Evolutionary conservation across 2,113 vertebrate genomes (phyloP).

Genomic region (Heterocephalus glaber): DNA sequence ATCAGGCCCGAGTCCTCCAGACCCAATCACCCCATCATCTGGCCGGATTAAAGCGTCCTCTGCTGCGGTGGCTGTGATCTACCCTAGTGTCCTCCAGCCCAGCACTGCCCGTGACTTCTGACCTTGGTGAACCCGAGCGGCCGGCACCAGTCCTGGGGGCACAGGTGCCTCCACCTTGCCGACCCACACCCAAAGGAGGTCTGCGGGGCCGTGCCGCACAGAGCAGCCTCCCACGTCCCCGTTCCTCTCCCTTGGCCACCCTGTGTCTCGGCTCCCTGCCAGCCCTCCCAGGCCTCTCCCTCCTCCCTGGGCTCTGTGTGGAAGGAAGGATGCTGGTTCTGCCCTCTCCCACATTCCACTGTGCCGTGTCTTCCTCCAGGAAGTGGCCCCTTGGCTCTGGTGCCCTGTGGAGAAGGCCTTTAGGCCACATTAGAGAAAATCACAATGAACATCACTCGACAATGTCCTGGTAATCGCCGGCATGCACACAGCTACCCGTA

Average conservation of each 20-base stretch:
- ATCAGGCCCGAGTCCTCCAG: background rate
- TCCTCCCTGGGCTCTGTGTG: background rate
- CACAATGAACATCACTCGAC: background rate
- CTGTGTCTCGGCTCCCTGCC: background rate
- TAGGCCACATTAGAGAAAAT: background rate
- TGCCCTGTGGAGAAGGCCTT: background rate
- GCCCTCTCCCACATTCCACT: fast-evolving
- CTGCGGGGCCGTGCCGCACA: too few relatives aligned
- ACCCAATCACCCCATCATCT: too few relatives aligned
- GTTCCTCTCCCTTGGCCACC: background rate
- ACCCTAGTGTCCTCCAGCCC: background rate
- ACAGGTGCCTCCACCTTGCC: background rate
- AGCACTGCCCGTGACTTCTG: background rate
- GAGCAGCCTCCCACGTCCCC: background rate
- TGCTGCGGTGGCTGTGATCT: background rate
- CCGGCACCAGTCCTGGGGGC: background rate
- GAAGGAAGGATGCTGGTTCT: too few relatives aligned
- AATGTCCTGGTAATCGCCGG: background rate
- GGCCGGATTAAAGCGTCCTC: background rate
- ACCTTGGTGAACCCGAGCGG: too few relatives aligned
- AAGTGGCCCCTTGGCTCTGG: background rate
- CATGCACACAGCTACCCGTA: background rate
- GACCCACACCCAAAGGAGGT: too few relatives aligned
- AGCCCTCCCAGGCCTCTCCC: background rate
- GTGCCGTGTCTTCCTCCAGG: background rate